These are phyloP conservation scores for Irena cyanogastra DNA, from an alignment of 2,113 vertebrate genomes.

Conservation along the genomic window DNA sequence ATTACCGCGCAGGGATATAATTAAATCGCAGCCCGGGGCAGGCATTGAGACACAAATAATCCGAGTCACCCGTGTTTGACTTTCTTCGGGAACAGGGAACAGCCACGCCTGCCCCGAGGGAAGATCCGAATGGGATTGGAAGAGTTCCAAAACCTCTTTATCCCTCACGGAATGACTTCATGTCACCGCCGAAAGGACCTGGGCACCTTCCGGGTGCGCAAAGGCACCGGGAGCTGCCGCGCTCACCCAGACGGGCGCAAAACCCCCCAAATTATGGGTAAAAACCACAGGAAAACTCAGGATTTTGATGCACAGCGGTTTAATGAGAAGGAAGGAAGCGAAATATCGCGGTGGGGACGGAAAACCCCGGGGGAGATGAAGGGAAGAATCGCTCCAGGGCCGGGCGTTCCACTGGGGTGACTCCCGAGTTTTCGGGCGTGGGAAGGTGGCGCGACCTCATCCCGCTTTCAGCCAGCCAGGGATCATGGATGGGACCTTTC, in stretches of 20 bases:
- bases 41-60: not conserved
- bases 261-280: too few species aligned
- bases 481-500: not conserved
- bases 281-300: not conserved
- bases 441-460: not conserved
- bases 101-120: not conserved
- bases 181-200: not conserved
- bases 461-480: not conserved
- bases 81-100: not conserved
- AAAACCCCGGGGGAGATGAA: not conserved
- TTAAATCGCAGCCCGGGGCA: not conserved
- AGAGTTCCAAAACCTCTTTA: not conserved
- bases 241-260: not conserved
- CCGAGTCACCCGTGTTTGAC: not conserved
- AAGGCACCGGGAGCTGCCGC: rapidly evolving
- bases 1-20: not conserved
- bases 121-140: not conserved
- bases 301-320: not conserved
- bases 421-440: not conserved
- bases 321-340: not conserved
- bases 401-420: not conserved
- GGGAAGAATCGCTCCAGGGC: not conserved
- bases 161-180: not conserved
- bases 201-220: not conserved
- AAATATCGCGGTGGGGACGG: not conserved